Conservation (phyloP, 2,113 vertebrate species). For the Datnioides undecimradiatus region DNA sequence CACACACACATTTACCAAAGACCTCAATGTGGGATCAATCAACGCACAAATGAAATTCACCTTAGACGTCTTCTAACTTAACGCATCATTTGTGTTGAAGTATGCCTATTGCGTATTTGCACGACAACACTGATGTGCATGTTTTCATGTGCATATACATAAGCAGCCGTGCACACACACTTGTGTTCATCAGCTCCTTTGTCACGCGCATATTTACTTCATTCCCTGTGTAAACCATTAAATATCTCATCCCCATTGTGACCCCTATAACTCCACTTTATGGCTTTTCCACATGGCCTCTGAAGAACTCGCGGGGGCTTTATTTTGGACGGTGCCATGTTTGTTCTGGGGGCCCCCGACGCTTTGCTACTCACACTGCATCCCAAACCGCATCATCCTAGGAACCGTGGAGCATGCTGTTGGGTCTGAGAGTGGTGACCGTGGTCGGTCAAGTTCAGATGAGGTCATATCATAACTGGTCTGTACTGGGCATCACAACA, state of each 20-base stretch:
- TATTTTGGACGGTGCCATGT: constrained; percentile 84
- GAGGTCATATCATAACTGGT: constrained; percentile 57
- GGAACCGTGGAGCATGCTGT: constrained; percentile 58
- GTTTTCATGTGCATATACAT: neutral
- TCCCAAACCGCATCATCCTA: constrained; percentile 77
- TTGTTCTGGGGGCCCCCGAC: constrained; percentile 77
- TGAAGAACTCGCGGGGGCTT: constrained; percentile 81
- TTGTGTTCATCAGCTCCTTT: constrained; percentile 30
- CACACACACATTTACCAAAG: neutral
- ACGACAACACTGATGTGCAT: neutral
- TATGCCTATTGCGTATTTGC: neutral
- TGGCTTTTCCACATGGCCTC: constrained; percentile 85
- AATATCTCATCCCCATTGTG: constrained; percentile 78
- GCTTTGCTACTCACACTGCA: constrained; percentile 71
- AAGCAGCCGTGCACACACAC: neutral
- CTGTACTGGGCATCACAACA: constrained; percentile 11
- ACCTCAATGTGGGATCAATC: constrained; percentile 14
- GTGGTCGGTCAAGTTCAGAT: constrained; percentile 69
- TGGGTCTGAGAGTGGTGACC: constrained; percentile 66
- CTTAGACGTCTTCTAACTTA: constrained; percentile 4
- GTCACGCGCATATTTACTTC: constrained; percentile 48
- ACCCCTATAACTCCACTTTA: constrained; percentile 82
- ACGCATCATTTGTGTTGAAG: neutral
- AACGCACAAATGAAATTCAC: constrained; percentile 7
- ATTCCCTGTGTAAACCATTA: constrained; percentile 80